Base-by-base conservation (phyloP, 1,140 invertebrate genomes). In the Thrips palmi region DNA sequence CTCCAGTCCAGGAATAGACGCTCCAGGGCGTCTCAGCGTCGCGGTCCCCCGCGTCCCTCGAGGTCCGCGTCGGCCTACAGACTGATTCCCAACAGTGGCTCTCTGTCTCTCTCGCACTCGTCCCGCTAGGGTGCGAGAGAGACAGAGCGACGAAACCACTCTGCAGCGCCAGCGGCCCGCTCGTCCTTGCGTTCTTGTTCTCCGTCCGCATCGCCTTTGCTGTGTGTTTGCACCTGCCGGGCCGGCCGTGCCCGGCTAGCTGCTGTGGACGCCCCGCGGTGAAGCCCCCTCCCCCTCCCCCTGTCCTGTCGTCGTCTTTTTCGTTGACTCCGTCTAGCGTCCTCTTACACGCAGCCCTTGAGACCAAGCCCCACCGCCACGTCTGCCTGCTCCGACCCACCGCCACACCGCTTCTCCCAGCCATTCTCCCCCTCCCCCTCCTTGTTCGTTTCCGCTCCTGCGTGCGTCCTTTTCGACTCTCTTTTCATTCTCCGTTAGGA, bases 371-470 rank as follows among this genome's bases (percentile, higher is more conserved):
- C n/a, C n/a, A n/a, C n/a, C n/a, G n/a, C n/a, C n/a, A n/a, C n/a
- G n/a, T n/a, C n/a, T n/a, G n/a, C n/a, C n/a, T n/a, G n/a, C n/a
- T n/a, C n/a, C n/a, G n/a, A 11, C 25, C 15, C 31, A 20, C 24
- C 15, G 20, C 20, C n/a, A 12, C n/a, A 17, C 18, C n/a, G 2
- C 27, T 35, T 22, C 22, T 15, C 32, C 18, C 31, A 14, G 21
- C 31, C 31, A 19, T 24, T 31, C 28, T 18, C 25, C 12, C 20
- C 23, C 29, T 33, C 29, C 2, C 30, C 42, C 39, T 23, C 24
- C 23, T 33, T 35, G 30, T 17, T 27, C 25, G 21, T 43, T 24
- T 34, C 39, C 28, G 18, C n/a, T 15, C 19, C 24, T 38, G 28
- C 28, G 24, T 22, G 12, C 20, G 21, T 21, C 15, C 14, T 35